Evolutionary conservation across 2,797 vertebrate genomes (phyloP).

Genomic region (Microhierax caerulescens): DNA sequence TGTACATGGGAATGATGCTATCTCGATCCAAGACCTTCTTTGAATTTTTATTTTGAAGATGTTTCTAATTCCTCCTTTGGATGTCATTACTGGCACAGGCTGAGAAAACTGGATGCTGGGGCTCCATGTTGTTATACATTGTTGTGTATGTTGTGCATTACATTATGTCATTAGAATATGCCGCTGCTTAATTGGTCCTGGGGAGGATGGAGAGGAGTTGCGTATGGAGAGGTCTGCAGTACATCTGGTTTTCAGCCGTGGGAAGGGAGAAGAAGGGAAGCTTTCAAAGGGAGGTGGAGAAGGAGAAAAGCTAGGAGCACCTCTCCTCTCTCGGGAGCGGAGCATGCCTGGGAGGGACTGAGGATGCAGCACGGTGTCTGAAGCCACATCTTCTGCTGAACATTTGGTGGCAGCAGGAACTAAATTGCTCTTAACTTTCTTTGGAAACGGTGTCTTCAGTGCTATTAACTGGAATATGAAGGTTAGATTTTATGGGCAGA

Average conservation of each 20-base stretch:
- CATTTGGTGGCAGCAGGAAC: not conserved
- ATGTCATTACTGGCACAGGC: not conserved
- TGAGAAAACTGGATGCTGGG: not conserved
- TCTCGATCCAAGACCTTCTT: not conserved
- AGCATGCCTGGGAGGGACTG: not conserved
- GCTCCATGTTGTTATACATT: fast-evolving
- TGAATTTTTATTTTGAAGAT: not conserved
- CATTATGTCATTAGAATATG: not conserved
- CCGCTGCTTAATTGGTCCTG: not conserved
- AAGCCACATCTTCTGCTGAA: not conserved
- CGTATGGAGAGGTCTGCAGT: not conserved
- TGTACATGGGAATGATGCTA: not conserved
- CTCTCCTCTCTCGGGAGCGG: not conserved
- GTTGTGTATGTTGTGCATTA: not conserved
- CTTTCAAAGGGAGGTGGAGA: not conserved
- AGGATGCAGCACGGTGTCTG: not conserved
- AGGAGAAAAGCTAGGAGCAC: not conserved
- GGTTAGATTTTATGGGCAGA: not conserved
- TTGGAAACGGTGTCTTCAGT: not conserved
- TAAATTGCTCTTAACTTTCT: not conserved
- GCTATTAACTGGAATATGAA: not conserved
- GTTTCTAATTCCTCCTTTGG: not conserved
- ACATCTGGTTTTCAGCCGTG: not conserved
- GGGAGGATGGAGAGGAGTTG: not conserved
- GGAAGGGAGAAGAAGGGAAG: not conserved